Conservation (phyloP, 2,113 vertebrate genomes). For the Nycticorax nycticorax region DNA sequence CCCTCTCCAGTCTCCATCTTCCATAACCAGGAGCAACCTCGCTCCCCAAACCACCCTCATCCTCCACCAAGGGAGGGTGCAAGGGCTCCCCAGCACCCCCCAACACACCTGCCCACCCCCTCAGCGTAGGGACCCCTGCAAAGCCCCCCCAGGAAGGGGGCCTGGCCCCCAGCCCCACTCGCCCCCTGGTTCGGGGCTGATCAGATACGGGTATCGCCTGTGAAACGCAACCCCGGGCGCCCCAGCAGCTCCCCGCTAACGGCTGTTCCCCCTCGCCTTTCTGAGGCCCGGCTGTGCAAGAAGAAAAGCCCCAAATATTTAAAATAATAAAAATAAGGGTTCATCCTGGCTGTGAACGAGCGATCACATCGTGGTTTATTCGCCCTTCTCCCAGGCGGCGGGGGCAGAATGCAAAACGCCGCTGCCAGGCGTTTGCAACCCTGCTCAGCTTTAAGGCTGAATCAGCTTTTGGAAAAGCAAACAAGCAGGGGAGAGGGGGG, state of each 20-base stretch:
- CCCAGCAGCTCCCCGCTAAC: not conserved
- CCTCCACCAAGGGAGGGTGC: accelerated
- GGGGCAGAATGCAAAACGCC: not conserved
- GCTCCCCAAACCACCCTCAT: not conserved
- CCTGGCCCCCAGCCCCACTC: accelerated
- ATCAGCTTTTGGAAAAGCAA: constrained; percentile 30
- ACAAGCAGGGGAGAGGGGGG: not conserved
- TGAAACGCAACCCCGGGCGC: accelerated
- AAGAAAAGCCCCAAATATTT: not conserved
- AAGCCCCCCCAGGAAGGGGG: accelerated
- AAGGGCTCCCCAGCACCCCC: not conserved
- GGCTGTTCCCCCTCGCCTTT: not conserved
- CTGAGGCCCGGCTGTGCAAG: not conserved
- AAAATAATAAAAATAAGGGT: not conserved
- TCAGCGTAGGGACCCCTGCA: accelerated
- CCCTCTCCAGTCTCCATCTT: not conserved
- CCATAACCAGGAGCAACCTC: not conserved
- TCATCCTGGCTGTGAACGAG: not conserved
- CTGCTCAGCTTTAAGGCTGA: not conserved
- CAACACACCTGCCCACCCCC: not conserved
- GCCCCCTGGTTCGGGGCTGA: accelerated
- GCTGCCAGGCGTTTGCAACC: not conserved
- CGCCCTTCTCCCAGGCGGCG: not conserved
- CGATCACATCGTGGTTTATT: not conserved
- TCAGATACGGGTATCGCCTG: accelerated